Evolutionary conservation across 2,113 vertebrate species (phyloP).

Genomic region (Sciurus niger): DNA sequence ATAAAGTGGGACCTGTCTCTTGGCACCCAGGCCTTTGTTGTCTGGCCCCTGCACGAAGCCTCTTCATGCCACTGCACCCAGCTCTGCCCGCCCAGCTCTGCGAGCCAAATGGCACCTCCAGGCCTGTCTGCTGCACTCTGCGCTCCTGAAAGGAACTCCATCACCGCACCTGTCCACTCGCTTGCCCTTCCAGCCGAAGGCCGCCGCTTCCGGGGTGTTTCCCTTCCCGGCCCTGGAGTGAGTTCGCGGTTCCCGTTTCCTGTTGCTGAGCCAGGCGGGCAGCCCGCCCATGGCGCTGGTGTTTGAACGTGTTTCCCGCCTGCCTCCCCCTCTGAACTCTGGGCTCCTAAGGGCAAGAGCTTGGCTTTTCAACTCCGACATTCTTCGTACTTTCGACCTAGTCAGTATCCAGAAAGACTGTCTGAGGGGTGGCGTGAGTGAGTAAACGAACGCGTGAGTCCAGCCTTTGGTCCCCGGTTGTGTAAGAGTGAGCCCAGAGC

Average conservation of each 20-base stretch:
- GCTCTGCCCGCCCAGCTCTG: accelerated
- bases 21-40: accelerated
- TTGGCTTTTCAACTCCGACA: not conserved
- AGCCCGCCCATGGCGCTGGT: accelerated
- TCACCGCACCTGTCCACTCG: not conserved
- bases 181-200: not conserved
- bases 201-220: not conserved
- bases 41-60: not conserved
- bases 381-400: not conserved
- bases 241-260: not conserved
- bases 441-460: not conserved
- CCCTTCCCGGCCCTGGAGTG: not conserved
- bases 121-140: not conserved
- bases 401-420: not conserved
- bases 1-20: not conserved
- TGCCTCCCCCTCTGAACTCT: not conserved
- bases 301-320: not conserved
- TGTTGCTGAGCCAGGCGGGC: accelerated
- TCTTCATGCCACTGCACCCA: accelerated
- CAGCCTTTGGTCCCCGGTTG: not conserved
- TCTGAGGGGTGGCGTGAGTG: not conserved
- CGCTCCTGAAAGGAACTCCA: accelerated
- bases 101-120: accelerated
- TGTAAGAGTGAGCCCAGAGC: not conserved
- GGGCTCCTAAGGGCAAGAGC: not conserved